Percentiles rank a stretch among this genome's conserved stretches.
Evolutionary conservation across 1,140 invertebrate genomes (phyloP).

Genomic region (Teleopsis dalmanni): DNA sequence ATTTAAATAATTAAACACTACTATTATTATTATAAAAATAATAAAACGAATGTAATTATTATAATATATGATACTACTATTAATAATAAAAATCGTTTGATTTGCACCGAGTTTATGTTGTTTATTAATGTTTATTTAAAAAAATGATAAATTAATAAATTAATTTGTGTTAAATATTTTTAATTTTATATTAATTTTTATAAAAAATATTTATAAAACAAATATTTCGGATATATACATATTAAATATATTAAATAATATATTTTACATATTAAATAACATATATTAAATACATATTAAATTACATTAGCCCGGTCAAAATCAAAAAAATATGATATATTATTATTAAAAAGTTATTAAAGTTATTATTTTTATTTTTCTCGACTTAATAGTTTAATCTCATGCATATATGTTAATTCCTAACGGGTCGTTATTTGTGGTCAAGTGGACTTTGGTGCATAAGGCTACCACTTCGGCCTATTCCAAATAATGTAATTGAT

Average conservation of each 20-base stretch:
- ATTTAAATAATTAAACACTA: slow-evolving; percentile 40
- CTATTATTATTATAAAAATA: slow-evolving; percentile 5
- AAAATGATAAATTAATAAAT: background rate
- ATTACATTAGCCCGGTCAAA: no score
- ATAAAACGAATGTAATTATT: background rate
- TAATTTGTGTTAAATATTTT: background rate
- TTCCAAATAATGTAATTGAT: no score
- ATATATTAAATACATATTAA: no score
- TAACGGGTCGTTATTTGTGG: background rate
- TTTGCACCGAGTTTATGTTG: background rate
- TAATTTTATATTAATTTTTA: background rate
- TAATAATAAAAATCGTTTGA: background rate
- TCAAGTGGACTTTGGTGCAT: background rate
- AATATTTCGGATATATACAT: background rate
- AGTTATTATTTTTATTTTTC: background rate
- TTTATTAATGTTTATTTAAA: background rate
- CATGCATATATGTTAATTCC: background rate
- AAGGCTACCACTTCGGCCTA: no score
- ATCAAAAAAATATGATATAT: no score
- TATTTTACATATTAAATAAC: background rate
- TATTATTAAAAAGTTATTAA: background rate
- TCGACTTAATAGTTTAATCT: background rate
- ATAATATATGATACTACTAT: background rate
- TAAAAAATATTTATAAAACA: background rate
- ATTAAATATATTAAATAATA: background rate